These are phyloP conservation scores for Torymus texanus DNA, from an alignment of 2,888 invertebrate species.

Conservation along the genomic window DNA sequence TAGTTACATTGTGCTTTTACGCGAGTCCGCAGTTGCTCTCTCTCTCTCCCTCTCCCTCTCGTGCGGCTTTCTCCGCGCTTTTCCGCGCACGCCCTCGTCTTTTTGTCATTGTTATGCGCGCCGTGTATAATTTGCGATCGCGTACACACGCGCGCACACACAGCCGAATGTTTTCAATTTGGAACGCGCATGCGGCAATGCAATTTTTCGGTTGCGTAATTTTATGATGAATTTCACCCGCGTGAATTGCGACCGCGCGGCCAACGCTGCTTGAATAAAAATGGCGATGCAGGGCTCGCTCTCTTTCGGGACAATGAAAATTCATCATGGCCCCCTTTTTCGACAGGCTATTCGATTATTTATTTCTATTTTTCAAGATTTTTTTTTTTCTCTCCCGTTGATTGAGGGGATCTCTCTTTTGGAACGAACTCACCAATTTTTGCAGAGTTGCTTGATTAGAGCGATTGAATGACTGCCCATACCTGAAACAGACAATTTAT, in stretches of 20 bases:
- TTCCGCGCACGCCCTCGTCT: neutral
- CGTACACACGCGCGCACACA: neutral
- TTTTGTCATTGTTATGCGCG: neutral
- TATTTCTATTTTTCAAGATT: neutral
- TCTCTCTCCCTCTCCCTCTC: too few relatives aligned
- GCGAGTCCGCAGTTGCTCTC: neutral
- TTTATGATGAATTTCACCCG: slow-evolving; percentile 16
- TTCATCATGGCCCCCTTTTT: too few relatives aligned
- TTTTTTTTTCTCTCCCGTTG: neutral
- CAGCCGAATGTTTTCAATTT: slow-evolving; percentile 27
- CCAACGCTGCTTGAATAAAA: too few relatives aligned
- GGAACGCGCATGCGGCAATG: neutral
- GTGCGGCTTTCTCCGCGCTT: neutral
- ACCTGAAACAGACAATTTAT: slow-evolving; percentile 43
- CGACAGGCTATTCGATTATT: neutral
- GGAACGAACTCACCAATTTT: slow-evolving; percentile 30
- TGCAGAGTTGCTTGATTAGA: too few relatives aligned
- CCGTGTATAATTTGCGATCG: neutral
- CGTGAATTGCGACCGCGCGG: neutral
- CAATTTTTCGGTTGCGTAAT: slow-evolving; percentile 40
- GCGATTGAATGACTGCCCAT: slow-evolving; percentile 9
- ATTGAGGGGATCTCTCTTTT: too few relatives aligned
- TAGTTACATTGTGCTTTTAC: slow-evolving; percentile 33
- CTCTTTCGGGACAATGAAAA: too few relatives aligned
- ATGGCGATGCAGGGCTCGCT: too few relatives aligned